Evolutionary conservation across 1,140 invertebrate genomes (phyloP).

Genomic region (Asobara japonica): DNA sequence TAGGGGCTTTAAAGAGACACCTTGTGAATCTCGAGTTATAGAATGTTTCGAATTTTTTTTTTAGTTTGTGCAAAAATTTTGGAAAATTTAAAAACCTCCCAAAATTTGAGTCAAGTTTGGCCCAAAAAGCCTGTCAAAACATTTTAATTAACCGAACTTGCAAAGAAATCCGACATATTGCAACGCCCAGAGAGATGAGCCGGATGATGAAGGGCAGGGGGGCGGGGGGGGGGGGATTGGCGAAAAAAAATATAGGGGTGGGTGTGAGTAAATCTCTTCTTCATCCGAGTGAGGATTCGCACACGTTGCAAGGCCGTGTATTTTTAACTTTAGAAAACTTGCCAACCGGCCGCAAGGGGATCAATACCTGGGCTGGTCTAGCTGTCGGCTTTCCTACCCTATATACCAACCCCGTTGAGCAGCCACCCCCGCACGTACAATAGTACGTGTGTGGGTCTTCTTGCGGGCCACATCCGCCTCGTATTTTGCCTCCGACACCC

Average conservation of each 20-base stretch:
- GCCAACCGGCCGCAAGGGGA: slow-evolving; percentile 43
- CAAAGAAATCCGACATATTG: not conserved
- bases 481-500: slow-evolving; percentile 5
- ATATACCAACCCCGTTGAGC: slow-evolving; percentile 20
- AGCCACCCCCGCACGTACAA: slow-evolving; percentile 43
- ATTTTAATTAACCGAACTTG: too few relatives aligned
- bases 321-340: slow-evolving; percentile 60
- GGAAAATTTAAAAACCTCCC: not conserved
- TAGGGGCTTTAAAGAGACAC: too few relatives aligned
- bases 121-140: too few relatives aligned
- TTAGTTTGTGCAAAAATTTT: not conserved
- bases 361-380: slow-evolving; percentile 51
- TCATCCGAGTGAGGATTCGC: slow-evolving; percentile 1
- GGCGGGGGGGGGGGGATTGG: not conserved
- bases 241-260: not conserved
- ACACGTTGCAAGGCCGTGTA: slow-evolving; percentile 54
- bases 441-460: slow-evolving; percentile 36
- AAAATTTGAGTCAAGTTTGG: too few relatives aligned
- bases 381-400: slow-evolving; percentile 18
- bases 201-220: not conserved
- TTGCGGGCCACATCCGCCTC: not conserved
- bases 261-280: not conserved
- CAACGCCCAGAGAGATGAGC: not conserved
- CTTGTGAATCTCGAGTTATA: too few relatives aligned
- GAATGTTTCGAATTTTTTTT: not conserved